Conservation (phyloP, 2,888 invertebrate species). For the Diarsia dahlii region DNA sequence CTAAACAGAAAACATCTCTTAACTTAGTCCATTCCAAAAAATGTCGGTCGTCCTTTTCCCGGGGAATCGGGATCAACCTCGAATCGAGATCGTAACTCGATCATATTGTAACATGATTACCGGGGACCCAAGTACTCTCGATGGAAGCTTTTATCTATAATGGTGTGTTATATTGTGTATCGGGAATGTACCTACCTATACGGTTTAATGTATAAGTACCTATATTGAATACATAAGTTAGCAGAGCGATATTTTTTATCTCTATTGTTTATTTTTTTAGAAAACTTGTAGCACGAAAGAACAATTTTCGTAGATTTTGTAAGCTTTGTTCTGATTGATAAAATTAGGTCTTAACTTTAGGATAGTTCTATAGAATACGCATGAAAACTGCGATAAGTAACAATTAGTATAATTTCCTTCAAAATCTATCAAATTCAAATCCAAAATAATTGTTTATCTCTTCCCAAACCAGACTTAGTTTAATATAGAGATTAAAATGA, state of each 20-base stretch:
- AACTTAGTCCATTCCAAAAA: constrained; percentile 56
- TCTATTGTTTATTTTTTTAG: too few species aligned
- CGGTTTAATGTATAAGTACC: constrained; percentile 19
- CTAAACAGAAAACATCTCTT: constrained; percentile 11
- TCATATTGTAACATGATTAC: constrained; percentile 88
- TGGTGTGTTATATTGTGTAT: constrained; percentile 77
- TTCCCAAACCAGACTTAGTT: too few species aligned
- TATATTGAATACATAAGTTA: background rate
- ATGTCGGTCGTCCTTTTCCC: constrained; percentile 74
- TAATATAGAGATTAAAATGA: too few species aligned
- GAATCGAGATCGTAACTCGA: constrained; percentile 84
- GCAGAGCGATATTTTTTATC: background rate
- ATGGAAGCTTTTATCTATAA: constrained; percentile 85
- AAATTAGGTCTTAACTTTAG: background rate
- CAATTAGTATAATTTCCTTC: too few species aligned
- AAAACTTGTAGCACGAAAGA: too few species aligned
- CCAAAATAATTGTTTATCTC: too few species aligned
- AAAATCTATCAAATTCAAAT: too few species aligned
- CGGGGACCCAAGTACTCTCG: constrained; percentile 75
- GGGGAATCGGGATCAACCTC: constrained; percentile 79
- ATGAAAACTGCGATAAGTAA: too few species aligned
- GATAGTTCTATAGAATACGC: too few species aligned
- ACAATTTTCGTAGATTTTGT: background rate
- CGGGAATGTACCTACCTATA: constrained; percentile 30
- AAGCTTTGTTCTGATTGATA: background rate